phyloP scores from a whole-genome alignment of 2,113 vertebrate genomes.

The Stigmatopora nigra region DNA sequence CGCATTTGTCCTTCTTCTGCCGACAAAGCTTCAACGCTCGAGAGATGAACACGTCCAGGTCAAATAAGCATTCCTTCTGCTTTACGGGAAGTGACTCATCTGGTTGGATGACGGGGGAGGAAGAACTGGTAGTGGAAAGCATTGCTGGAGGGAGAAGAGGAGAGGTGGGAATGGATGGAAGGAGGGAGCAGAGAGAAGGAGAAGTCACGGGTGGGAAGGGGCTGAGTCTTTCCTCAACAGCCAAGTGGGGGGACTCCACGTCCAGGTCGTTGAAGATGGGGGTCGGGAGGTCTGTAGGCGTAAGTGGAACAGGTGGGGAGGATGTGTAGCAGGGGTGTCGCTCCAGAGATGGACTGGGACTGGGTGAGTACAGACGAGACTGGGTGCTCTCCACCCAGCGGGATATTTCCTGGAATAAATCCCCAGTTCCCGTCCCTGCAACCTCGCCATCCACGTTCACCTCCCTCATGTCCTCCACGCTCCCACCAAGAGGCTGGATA shows the following conservation, averaged over 20 bases:
- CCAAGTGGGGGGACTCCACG: constrained; percentile 38
- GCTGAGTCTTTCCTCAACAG: constrained; percentile 51
- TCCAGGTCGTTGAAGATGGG: constrained; percentile 51
- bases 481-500: constrained; percentile 47
- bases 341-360: constrained; percentile 47
- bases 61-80: constrained; percentile 75
- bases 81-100: constrained; percentile 43
- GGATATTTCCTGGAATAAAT: constrained; percentile 92
- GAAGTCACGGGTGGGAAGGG: constrained; percentile 57
- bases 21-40: constrained; percentile 86
- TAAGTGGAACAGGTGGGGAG: constrained; percentile 67
- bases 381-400: constrained; percentile 93
- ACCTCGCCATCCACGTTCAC: constrained; percentile 39
- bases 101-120: constrained; percentile 37
- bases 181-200: constrained; percentile 64
- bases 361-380: constrained; percentile 72
- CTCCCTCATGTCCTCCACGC: constrained; percentile 59
- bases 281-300: constrained; percentile 56
- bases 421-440: constrained; percentile 71
- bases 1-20: constrained; percentile 78
- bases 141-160: constrained; percentile 40
- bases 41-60: constrained; percentile 92
- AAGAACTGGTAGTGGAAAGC: constrained; percentile 47
- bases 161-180: constrained; percentile 44
- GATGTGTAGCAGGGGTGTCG: constrained; percentile 55